Evolutionary conservation across 2,797 vertebrate species (phyloP).

Genomic region (Falco novaeseelandiae): DNA sequence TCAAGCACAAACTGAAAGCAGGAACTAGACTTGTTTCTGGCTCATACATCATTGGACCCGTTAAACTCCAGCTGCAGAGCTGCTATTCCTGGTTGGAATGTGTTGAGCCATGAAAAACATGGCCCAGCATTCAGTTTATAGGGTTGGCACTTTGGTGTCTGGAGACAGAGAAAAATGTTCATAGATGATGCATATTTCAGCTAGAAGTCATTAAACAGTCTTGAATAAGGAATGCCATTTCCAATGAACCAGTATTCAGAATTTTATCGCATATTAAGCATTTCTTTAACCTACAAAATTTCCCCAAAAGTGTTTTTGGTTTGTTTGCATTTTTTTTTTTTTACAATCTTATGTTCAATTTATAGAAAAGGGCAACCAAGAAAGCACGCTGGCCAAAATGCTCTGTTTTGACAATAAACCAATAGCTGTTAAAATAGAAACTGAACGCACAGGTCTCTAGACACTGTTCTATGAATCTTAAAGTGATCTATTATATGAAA

Average conservation of each 20-base stretch:
- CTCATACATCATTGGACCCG: not conserved
- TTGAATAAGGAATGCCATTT: not conserved
- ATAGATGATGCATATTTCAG: slow-evolving; percentile 3
- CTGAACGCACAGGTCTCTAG: not conserved
- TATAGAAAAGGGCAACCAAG: not conserved
- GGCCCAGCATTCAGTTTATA: not conserved
- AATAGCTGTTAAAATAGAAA: not conserved
- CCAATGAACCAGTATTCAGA: not conserved
- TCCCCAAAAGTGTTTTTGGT: not conserved
- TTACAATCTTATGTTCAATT: not conserved
- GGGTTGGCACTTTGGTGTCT: not conserved
- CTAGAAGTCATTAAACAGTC: not conserved
- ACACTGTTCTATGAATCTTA: not conserved
- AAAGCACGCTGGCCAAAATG: not conserved
- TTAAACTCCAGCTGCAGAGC: not conserved
- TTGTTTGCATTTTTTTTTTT: not conserved
- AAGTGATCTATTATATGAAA: not conserved
- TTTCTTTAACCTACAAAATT: not conserved
- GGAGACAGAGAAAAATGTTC: not conserved
- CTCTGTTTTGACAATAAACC: not conserved
- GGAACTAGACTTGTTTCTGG: not conserved
- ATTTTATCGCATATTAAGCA: not conserved
- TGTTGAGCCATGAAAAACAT: slow-evolving; percentile 29
- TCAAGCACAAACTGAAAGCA: not conserved
- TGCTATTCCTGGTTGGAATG: slow-evolving; percentile 22